phyloP scores from a whole-genome alignment of 2,113 vertebrate species.

The Pardalotus punctatus region DNA sequence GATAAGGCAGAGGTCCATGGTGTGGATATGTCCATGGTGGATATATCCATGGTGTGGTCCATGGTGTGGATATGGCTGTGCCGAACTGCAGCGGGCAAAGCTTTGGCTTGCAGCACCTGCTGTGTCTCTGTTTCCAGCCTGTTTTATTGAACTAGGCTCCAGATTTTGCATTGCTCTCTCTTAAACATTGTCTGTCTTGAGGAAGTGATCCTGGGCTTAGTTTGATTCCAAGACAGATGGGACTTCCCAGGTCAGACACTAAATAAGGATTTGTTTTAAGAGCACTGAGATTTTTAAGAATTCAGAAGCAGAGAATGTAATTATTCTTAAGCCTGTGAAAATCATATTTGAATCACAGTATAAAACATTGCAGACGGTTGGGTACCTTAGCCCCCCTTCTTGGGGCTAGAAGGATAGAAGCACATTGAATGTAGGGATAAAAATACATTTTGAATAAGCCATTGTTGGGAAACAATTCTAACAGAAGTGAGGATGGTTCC shows the following conservation, averaged over 20 bases:
- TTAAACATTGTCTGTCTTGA: background rate
- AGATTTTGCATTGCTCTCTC: background rate
- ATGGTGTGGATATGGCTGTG: background rate
- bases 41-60: no score
- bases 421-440: background rate
- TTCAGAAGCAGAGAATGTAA: background rate
- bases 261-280: background rate
- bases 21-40: background rate
- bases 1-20: no score
- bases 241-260: background rate
- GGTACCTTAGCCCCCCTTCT: background rate
- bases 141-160: background rate
- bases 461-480: slow-evolving; percentile 4
- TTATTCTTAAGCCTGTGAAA: background rate
- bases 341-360: background rate
- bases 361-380: background rate
- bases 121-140: background rate
- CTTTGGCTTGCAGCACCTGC: background rate
- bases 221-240: background rate
- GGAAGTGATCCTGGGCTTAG: background rate
- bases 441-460: background rate
- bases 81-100: background rate
- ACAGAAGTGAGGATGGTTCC: background rate
- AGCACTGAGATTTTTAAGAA: background rate
- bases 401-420: background rate